Conservation (phyloP, 1,140 invertebrate species). For the Sminthurides bifidus region DNA sequence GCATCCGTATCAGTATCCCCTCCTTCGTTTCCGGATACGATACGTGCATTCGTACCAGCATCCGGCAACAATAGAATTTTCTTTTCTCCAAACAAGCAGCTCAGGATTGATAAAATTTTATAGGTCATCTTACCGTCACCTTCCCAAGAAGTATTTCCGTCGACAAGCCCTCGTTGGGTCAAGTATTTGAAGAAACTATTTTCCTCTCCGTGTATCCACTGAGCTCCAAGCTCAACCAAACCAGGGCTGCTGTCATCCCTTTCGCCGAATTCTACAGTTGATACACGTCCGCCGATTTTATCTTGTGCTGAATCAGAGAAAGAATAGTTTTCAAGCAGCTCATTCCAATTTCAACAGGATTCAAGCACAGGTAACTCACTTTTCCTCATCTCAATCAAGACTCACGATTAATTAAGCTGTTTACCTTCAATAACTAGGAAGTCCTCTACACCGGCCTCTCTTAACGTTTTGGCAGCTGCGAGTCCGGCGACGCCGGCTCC, state of each 20-base stretch:
- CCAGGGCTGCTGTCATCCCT: slow-evolving; percentile 32
- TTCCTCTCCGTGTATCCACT: slow-evolving; percentile 69
- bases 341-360: not conserved
- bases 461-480: slow-evolving; percentile 42
- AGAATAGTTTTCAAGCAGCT: not conserved
- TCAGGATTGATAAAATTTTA: not conserved
- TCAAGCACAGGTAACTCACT: not conserved
- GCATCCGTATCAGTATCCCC: too few relatives aligned
- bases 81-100: not conserved
- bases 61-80: not conserved
- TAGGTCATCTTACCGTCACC: slow-evolving; percentile 15
- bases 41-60: too few relatives aligned
- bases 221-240: slow-evolving; percentile 65
- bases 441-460: slow-evolving; percentile 40
- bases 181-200: slow-evolving; percentile 54
- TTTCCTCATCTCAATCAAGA: not conserved
- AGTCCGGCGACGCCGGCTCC: slow-evolving; percentile 52
- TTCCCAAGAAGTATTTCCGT: slow-evolving; percentile 22
- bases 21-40: too few relatives aligned
- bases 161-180: slow-evolving; percentile 38
- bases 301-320: slow-evolving; percentile 39
- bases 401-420: not conserved
- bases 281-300: slow-evolving; percentile 49
- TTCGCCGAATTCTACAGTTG: slow-evolving; percentile 39
- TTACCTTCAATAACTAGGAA: slow-evolving; percentile 54